Percentiles rank a stretch among this genome's conserved stretches.
Evolutionary conservation across 2,888 invertebrate genomes (phyloP).

Genomic region (Julus scanicus): DNA sequence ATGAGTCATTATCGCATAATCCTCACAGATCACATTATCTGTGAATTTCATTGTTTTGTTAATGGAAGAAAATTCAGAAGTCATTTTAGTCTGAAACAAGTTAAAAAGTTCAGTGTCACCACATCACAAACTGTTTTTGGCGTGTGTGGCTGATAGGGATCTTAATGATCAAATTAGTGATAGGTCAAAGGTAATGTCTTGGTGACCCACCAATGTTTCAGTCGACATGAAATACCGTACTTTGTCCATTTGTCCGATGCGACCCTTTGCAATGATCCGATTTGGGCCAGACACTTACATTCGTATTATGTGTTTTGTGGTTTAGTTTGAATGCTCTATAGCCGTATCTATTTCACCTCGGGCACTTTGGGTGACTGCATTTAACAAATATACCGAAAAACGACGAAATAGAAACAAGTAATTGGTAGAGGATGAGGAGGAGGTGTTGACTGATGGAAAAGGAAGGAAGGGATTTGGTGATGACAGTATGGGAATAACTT

Average conservation of each 20-base stretch:
- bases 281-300: conserved; percentile 8
- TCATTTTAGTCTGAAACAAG: too few relatives aligned
- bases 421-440: not conserved
- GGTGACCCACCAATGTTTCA: too few relatives aligned
- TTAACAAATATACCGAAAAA: conserved; percentile 39
- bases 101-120: too few relatives aligned
- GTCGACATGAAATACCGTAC: too few relatives aligned
- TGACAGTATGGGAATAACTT: not conserved
- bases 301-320: not conserved
- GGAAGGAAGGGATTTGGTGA: not conserved
- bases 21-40: too few relatives aligned
- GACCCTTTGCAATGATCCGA: conserved; percentile 12
- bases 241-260: not conserved
- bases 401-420: conserved; percentile 42
- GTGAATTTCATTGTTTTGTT: too few relatives aligned
- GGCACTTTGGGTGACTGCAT: conserved; percentile 47
- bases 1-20: too few relatives aligned
- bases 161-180: too few relatives aligned
- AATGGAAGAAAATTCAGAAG: too few relatives aligned
- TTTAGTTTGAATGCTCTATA: conserved; percentile 30
- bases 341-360: conserved; percentile 43
- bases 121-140: too few relatives aligned
- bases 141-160: too few relatives aligned
- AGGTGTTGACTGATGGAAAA: not conserved
- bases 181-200: too few relatives aligned